These are phyloP conservation scores for Trissolcus basalis DNA, from an alignment of 1,140 invertebrate species.

Conservation along the genomic window DNA sequence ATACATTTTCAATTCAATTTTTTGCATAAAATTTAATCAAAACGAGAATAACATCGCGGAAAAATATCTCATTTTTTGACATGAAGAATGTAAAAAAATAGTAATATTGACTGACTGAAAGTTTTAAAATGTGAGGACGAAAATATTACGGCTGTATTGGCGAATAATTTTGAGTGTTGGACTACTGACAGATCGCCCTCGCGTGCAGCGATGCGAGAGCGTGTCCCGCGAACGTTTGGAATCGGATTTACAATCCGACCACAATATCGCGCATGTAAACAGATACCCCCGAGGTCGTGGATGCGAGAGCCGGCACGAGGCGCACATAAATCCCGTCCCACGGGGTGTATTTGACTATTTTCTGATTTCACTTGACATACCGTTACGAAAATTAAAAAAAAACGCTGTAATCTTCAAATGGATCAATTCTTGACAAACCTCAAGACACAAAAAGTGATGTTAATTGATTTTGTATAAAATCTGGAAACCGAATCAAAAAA, in stretches of 20 bases:
- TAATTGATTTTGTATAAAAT: too few species aligned
- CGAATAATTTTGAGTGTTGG: slow-evolving; percentile 53
- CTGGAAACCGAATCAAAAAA: neutral
- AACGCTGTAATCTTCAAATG: neutral
- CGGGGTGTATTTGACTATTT: slow-evolving; percentile 62
- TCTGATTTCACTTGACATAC: neutral
- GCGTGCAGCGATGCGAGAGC: slow-evolving; percentile 59
- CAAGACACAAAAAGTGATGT: too few species aligned
- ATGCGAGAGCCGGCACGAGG: slow-evolving; percentile 56
- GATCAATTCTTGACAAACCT: too few species aligned
- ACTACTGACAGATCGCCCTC: slow-evolving; percentile 52
- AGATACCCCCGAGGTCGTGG: slow-evolving; percentile 61
- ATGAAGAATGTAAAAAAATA: neutral
- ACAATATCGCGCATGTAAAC: slow-evolving; percentile 63
- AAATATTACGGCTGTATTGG: slow-evolving; percentile 47
- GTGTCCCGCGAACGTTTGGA: slow-evolving; percentile 61
- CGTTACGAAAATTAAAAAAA: slow-evolving; percentile 10
- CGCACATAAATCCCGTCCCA: slow-evolving; percentile 62
- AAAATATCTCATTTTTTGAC: too few species aligned
- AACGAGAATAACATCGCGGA: too few species aligned
- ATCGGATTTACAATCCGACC: slow-evolving; percentile 62
- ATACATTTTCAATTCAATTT: too few species aligned
- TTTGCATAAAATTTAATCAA: too few species aligned
- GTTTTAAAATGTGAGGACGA: slow-evolving; percentile 23
- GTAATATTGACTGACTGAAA: neutral